A percentile compares a stretch with the other conserved stretches of the same genome.
phyloP scores from a whole-genome alignment of 2,888 invertebrate genomes.

The Drosophila macrothrix region DNA sequence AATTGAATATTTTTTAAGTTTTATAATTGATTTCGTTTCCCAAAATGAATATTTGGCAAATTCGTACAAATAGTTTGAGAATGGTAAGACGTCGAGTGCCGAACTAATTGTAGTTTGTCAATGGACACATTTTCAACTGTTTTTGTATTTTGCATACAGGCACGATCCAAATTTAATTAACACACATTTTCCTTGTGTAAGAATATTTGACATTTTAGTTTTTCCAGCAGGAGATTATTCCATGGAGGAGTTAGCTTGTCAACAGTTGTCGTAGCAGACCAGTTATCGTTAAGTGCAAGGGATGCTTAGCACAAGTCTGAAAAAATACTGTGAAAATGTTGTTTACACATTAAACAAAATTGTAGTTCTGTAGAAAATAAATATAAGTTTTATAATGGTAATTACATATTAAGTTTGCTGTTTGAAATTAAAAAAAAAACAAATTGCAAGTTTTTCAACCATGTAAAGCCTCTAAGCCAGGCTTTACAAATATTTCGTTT shows the following conservation, averaged over 20 bases:
- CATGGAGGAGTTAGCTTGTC: slow-evolving; percentile 30
- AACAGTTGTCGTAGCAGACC: slow-evolving; percentile 21
- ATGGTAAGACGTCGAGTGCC: not conserved
- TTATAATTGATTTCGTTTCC: not conserved
- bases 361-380: not conserved
- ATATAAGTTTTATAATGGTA: accelerated
- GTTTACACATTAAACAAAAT: not conserved
- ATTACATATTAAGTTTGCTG: not conserved
- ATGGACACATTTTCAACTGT: slow-evolving; percentile 7
- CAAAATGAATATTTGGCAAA: not conserved
- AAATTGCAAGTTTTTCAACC: not conserved
- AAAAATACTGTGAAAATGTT: not conserved
- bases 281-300: slow-evolving; percentile 27
- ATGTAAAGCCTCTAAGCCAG: too few species aligned
- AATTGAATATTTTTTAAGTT: not conserved
- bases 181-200: slow-evolving; percentile 26
- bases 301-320: not conserved
- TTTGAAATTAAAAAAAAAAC: not conserved
- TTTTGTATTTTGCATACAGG: slow-evolving; percentile 1
- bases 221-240: slow-evolving; percentile 14
- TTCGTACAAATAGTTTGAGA: not conserved
- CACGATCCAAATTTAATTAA: slow-evolving; percentile 18
- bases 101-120: not conserved
- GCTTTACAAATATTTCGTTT: not conserved
- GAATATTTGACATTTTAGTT: slow-evolving; percentile 35